Conservation (phyloP, 1,140 invertebrate genomes). For the Bombus picipes region DNA sequence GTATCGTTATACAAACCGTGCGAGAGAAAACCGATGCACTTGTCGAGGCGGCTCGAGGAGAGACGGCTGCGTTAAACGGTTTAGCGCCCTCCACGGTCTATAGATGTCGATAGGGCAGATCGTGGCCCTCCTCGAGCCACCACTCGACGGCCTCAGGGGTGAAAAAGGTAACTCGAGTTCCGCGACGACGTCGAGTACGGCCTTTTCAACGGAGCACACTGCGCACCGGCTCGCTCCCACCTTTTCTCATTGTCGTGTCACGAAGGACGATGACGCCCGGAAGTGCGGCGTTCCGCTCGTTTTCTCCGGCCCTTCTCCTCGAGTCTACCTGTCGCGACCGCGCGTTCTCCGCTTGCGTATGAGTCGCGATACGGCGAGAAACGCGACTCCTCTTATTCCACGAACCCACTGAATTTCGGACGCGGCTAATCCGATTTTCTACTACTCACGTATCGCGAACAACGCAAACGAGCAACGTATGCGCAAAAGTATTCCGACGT, state of each 20-base stretch:
- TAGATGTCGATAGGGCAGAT: slow-evolving; percentile 79
- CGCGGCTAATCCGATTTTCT: too few relatives aligned
- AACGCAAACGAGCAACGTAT: too few relatives aligned
- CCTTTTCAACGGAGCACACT: slow-evolving; percentile 58
- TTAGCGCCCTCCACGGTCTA: slow-evolving; percentile 49
- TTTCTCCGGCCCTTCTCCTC: too few relatives aligned
- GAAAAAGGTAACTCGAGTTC: slow-evolving; percentile 70
- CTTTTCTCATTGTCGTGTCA: slow-evolving; percentile 75
- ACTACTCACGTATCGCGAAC: too few relatives aligned
- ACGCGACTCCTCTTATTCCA: too few relatives aligned
- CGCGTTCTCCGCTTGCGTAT: too few relatives aligned
- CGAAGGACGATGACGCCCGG: slow-evolving; percentile 63
- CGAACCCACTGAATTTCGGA: too few relatives aligned
- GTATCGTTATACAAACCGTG: slow-evolving; percentile 17
- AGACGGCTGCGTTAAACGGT: slow-evolving; percentile 13
- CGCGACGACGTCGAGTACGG: slow-evolving; percentile 60
- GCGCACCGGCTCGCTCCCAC: slow-evolving; percentile 28
- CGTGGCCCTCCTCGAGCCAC: slow-evolving; percentile 54
- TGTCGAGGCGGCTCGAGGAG: not conserved
- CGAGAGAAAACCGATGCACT: slow-evolving; percentile 17
- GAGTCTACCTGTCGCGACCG: too few relatives aligned
- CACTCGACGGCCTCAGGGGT: slow-evolving; percentile 56
- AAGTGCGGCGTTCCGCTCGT: not conserved
- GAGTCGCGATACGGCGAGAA: too few relatives aligned
- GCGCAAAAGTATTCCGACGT: too few relatives aligned